A percentile compares a stretch with the other conserved stretches of the same genome.
phyloP scores from a whole-genome alignment of 37 sponge, comb jelly and placozoan species.

The Aplysina aerophoba region DNA sequence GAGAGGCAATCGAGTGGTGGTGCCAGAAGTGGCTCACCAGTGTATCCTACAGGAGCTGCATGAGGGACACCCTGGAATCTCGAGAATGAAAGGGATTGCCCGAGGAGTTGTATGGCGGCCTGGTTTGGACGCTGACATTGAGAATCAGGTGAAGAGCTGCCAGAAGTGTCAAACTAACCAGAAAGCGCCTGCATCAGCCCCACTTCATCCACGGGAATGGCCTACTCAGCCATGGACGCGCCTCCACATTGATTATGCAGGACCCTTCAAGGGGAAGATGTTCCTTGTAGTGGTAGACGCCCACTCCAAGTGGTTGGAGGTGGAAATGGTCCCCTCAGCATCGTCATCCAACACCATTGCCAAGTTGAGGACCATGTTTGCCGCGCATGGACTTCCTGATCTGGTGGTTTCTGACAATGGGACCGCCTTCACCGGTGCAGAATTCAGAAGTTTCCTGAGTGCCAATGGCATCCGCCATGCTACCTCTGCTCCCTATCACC shows the following conservation, averaged over 20 bases:
- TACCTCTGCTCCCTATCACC: constrained; percentile 39
- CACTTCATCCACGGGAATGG: constrained; percentile 27
- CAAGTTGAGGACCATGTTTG: constrained; percentile 23
- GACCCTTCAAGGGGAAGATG: constrained; percentile 15
- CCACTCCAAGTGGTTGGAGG: constrained; percentile 38
- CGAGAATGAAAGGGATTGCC: background rate
- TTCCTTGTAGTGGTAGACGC: constrained; percentile 34
- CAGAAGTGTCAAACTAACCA: background rate
- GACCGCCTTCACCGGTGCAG: constrained; percentile 12
- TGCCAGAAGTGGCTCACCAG: background rate
- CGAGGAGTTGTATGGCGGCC: constrained; percentile 31
- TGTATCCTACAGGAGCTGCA: background rate
- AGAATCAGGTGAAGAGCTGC: background rate
- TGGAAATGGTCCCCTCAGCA: constrained; percentile 10
- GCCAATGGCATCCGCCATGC: constrained; percentile 24
- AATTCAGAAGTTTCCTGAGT: constrained; percentile 22
- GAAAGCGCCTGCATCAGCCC: background rate
- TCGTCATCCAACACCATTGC: constrained; percentile 34
- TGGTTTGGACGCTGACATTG: background rate
- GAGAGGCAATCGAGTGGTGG: background rate
- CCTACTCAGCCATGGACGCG: constrained; percentile 24
- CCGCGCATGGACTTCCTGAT: constrained; percentile 35
- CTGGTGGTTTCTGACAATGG: constrained; percentile 35
- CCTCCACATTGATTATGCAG: constrained; percentile 26
- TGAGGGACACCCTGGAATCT: constrained; percentile 2